Percentiles rank a stretch among this genome's conserved stretches.
These are phyloP conservation scores for Muschampia plurimacula DNA, from an alignment of 2,888 invertebrate species.

Conservation along the genomic window DNA sequence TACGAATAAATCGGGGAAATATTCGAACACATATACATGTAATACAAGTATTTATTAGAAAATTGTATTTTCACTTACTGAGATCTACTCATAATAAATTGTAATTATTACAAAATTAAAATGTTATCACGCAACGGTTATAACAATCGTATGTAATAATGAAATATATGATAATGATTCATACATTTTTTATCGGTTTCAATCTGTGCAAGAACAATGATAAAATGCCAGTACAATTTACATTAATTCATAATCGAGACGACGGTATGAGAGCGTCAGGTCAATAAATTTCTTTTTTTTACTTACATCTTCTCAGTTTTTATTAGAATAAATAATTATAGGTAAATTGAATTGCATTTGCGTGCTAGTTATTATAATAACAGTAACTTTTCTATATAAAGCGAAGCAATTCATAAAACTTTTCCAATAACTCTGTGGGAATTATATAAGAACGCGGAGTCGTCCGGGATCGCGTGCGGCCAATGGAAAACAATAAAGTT, in stretches of 20 bases:
- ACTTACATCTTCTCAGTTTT: not conserved
- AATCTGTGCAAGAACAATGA: not conserved
- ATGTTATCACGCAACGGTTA: not conserved
- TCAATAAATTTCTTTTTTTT: not conserved
- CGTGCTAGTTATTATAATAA: slow-evolving; percentile 16
- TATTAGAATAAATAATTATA: not conserved
- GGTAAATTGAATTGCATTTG: not conserved
- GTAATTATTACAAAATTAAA: slow-evolving; percentile 4
- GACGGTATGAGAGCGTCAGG: not conserved
- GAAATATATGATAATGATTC: not conserved
- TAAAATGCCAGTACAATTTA: not conserved
- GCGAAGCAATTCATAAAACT: slow-evolving; percentile 20
- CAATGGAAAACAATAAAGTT: slow-evolving; percentile 13
- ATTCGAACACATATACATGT: no score
- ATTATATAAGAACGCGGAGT: slow-evolving; percentile 22
- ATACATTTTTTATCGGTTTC: not conserved
- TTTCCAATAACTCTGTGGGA: slow-evolving; percentile 30
- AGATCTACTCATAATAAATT: slow-evolving; percentile 1
- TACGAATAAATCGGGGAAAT: not conserved
- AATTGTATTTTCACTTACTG: not conserved
- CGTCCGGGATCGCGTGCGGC: slow-evolving; percentile 30
- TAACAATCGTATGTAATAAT: not conserved
- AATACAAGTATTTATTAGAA: not conserved
- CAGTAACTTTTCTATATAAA: slow-evolving; percentile 22
- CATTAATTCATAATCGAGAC: slow-evolving; percentile 1